phyloP scores from a whole-genome alignment of 2,113 vertebrate genomes.

The Phoxinus phoxinus region DNA sequence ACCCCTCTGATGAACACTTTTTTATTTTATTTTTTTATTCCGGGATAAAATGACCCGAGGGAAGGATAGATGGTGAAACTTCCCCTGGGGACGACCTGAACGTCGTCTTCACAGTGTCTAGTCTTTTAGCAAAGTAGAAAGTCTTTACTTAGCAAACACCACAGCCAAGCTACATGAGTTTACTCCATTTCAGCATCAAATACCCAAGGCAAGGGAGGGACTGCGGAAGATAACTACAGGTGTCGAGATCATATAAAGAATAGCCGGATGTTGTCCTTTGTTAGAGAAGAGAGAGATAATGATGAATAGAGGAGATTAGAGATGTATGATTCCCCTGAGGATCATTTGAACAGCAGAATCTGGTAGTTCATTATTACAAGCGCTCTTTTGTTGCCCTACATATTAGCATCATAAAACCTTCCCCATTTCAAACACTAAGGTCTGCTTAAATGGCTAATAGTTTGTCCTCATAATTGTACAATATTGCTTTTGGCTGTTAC shows the following conservation, averaged over 20 bases:
- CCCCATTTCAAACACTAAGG: neutral
- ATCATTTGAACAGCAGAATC: neutral
- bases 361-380: neutral
- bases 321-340: slow-evolving; percentile 16
- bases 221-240: slow-evolving; percentile 6
- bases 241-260: slow-evolving; percentile 14
- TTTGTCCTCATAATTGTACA: neutral
- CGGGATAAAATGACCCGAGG: too few species aligned
- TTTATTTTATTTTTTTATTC: too few species aligned
- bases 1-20: too few species aligned
- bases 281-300: slow-evolving; percentile 15
- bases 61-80: too few species aligned
- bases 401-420: neutral
- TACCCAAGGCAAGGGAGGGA: neutral
- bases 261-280: slow-evolving; percentile 16
- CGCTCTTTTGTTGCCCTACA: slow-evolving; percentile 17
- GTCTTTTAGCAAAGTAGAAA: slow-evolving; percentile 2
- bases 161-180: neutral
- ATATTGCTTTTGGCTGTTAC: slow-evolving; percentile 21
- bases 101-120: neutral
- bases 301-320: slow-evolving; percentile 5
- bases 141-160: neutral
- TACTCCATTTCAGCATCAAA: neutral
- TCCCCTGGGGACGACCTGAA: neutral
- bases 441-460: neutral